Percentiles rank a stretch among this genome's conserved stretches.
phyloP scores from a whole-genome alignment of 2,113 vertebrate genomes.

The Triplophysa siluroides region DNA sequence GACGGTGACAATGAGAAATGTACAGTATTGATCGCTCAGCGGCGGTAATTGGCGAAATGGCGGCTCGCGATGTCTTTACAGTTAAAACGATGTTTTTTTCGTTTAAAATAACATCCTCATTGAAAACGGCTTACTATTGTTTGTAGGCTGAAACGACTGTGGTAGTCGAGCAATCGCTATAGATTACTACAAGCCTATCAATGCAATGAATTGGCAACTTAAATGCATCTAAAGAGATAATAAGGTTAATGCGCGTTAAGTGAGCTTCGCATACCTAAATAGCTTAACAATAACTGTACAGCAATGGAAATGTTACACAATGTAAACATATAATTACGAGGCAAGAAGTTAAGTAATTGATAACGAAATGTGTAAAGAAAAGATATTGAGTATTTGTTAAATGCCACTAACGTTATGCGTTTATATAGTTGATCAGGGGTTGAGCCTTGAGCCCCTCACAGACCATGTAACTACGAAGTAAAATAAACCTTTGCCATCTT shows the following conservation, averaged over 20 bases:
- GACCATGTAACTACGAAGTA: constrained; percentile 26
- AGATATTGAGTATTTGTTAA: not conserved
- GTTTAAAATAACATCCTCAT: not conserved
- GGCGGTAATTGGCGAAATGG: not conserved
- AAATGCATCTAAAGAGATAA: not conserved
- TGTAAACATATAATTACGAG: not conserved
- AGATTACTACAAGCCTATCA: not conserved
- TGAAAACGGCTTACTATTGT: not conserved
- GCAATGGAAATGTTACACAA: not conserved
- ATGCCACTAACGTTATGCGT: not conserved
- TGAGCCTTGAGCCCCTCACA: constrained; percentile 54
- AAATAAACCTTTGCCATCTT: not conserved
- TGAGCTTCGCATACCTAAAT: not conserved
- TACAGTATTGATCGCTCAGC: not conserved
- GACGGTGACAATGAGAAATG: not conserved
- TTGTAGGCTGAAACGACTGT: not conserved
- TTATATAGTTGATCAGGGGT: constrained; percentile 1
- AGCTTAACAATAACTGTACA: not conserved
- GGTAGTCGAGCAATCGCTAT: not conserved
- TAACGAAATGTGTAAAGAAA: not conserved
- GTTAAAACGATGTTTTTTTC: not conserved
- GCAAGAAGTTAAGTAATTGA: too few species aligned
- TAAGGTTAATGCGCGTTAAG: not conserved
- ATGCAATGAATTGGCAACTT: not conserved
- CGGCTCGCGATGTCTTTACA: not conserved